phyloP scores from a whole-genome alignment of 1,140 invertebrate genomes.

The Homarus americanus region DNA sequence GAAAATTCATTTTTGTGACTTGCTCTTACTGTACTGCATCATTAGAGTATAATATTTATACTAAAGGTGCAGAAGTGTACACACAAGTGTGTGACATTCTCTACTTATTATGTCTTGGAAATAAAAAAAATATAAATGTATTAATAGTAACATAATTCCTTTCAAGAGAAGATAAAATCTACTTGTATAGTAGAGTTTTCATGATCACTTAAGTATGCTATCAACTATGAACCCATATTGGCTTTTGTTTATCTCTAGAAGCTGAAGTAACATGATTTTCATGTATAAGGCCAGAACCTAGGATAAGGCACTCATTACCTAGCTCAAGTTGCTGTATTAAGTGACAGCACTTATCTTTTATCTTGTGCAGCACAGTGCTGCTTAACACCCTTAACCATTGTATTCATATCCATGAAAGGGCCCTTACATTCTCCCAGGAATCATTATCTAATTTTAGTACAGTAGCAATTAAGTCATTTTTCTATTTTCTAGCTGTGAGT shows the following conservation, averaged over 20 bases:
- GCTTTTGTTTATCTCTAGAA: neutral
- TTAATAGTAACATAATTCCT: neutral
- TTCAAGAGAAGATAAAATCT: neutral
- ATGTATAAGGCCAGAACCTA: neutral
- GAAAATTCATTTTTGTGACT: neutral
- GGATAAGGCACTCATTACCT: constrained; percentile 19
- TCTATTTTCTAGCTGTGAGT: neutral
- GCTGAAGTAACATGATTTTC: constrained; percentile 9
- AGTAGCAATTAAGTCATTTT: neutral
- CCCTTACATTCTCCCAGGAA: neutral
- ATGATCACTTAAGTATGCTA: neutral
- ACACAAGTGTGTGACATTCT: constrained; percentile 42
- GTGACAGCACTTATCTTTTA: neutral
- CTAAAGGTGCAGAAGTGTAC: constrained; percentile 25
- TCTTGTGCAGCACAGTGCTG: neutral
- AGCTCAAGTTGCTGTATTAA: constrained; percentile 15
- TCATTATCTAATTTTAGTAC: neutral
- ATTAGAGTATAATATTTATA: constrained; percentile 54
- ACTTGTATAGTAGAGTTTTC: neutral
- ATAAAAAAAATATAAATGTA: neutral
- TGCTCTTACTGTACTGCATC: constrained; percentile 10
- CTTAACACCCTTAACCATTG: neutral
- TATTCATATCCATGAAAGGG: neutral
- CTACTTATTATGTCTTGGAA: neutral
- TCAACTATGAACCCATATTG: neutral